Percentiles rank a stretch among this genome's conserved stretches.
These are phyloP conservation scores for Halocaridina rubra DNA, from an alignment of 2,888 invertebrate species.

Conservation along the genomic window DNA sequence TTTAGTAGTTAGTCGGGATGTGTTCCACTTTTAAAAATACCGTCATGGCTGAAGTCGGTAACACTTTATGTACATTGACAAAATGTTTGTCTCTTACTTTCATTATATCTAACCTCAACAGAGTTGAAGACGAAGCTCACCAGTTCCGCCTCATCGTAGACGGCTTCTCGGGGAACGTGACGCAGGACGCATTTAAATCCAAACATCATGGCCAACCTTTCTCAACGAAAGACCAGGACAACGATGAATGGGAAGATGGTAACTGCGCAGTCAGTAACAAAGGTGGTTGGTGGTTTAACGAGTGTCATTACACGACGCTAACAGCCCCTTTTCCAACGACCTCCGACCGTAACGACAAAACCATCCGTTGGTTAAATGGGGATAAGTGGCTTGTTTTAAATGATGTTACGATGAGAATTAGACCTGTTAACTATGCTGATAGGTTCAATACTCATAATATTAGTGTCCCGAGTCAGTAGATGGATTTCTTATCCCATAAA, in stretches of 20 bases:
- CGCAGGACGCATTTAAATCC: slow-evolving; percentile 6
- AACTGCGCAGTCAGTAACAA: slow-evolving; percentile 22
- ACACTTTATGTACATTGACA: no score
- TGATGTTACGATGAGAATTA: not conserved
- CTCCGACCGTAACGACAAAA: not conserved
- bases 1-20: no score
- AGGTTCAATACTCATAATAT: not conserved
- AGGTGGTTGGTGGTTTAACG: slow-evolving; percentile 47
- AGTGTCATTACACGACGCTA: slow-evolving; percentile 30
- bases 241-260: slow-evolving; percentile 5
- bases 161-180: slow-evolving; percentile 37
- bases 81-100: not conserved
- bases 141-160: slow-evolving; percentile 10
- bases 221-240: slow-evolving; percentile 28
- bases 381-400: not conserved
- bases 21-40: no score
- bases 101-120: no score
- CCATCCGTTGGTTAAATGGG: not conserved
- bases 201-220: slow-evolving; percentile 30
- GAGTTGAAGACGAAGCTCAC: slow-evolving; percentile 28
- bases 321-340: slow-evolving; percentile 17
- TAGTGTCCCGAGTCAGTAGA: no score
- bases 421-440: not conserved
- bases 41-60: no score
- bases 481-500: no score